Conservation (phyloP, 2,113 vertebrate genomes). For the Cromileptes altivelis region DNA sequence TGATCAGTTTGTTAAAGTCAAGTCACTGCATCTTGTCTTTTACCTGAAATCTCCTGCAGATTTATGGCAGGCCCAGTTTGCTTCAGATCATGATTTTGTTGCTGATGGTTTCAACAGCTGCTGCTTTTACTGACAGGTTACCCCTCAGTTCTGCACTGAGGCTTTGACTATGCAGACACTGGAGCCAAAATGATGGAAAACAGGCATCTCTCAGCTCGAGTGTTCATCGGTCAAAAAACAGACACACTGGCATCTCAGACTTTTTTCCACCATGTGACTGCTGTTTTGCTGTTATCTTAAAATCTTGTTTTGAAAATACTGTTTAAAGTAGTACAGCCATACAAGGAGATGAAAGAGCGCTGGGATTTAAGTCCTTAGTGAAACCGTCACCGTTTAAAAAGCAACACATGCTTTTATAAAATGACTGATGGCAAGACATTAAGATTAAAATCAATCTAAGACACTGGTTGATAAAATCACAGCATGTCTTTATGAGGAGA, state of each 20-base stretch:
- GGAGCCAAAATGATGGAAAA: constrained; percentile 34
- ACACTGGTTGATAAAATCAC: constrained; percentile 12
- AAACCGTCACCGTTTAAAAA: constrained; percentile 8
- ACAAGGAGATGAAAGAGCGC: constrained; percentile 40
- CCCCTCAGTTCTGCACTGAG: background rate
- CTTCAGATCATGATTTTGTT: background rate
- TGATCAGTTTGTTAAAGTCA: no score
- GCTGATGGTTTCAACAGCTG: constrained; percentile 21
- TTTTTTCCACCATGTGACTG: constrained; percentile 24
- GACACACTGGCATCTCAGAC: constrained; percentile 17
- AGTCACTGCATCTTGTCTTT: background rate
- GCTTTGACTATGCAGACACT: background rate
- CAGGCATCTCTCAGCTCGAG: constrained; percentile 11
- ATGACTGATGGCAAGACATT: constrained; percentile 14
- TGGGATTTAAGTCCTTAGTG: background rate
- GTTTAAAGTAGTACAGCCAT: constrained; percentile 20
- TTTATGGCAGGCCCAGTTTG: background rate
- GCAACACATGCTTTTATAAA: background rate
- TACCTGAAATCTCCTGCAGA: background rate
- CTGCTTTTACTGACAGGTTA: constrained; percentile 3
- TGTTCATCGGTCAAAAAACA: constrained; percentile 17
- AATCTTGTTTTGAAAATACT: constrained; percentile 9
- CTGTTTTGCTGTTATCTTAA: constrained; percentile 23
- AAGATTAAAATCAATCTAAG: constrained; percentile 12
- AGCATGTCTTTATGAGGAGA: background rate